phyloP scores from a whole-genome alignment of 1,140 invertebrate species.

The Cydia amplana region DNA sequence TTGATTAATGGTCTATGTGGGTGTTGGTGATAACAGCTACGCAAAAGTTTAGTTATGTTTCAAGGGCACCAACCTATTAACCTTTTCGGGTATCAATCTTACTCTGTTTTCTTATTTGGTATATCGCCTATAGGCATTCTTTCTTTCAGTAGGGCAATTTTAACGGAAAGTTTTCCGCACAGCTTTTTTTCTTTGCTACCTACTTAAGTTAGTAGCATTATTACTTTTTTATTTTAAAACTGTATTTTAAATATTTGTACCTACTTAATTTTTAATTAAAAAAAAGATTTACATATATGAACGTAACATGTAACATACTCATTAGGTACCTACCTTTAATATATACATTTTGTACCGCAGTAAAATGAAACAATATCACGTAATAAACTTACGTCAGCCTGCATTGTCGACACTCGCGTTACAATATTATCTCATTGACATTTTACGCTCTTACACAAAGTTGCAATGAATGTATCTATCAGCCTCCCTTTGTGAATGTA shows the following conservation, averaged over 20 bases:
- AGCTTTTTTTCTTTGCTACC: background rate
- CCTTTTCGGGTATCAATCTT: slow-evolving; percentile 12
- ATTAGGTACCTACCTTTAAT: background rate
- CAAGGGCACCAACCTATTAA: background rate
- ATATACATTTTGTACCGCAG: background rate
- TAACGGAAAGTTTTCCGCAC: no score
- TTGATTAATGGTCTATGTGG: slow-evolving; percentile 24
- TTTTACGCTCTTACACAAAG: background rate
- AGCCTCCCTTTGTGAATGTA: background rate
- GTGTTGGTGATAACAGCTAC: slow-evolving; percentile 14
- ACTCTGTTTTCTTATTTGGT: background rate
- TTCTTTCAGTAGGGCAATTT: background rate
- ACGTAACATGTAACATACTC: background rate
- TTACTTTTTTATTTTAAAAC: background rate
- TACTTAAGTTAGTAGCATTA: background rate
- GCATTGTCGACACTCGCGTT: background rate
- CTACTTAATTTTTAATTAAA: no score
- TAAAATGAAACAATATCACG: background rate
- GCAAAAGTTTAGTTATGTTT: slow-evolving; percentile 20
- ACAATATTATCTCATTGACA: background rate
- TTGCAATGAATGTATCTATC: background rate
- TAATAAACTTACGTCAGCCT: background rate
- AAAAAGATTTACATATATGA: background rate
- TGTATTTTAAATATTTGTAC: background rate
- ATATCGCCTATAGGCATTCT: background rate